A percentile compares a stretch with the other conserved stretches of the same genome.
Conservation (phyloP, 2,888 invertebrate genomes). For the Strigamia transsilvanica region DNA sequence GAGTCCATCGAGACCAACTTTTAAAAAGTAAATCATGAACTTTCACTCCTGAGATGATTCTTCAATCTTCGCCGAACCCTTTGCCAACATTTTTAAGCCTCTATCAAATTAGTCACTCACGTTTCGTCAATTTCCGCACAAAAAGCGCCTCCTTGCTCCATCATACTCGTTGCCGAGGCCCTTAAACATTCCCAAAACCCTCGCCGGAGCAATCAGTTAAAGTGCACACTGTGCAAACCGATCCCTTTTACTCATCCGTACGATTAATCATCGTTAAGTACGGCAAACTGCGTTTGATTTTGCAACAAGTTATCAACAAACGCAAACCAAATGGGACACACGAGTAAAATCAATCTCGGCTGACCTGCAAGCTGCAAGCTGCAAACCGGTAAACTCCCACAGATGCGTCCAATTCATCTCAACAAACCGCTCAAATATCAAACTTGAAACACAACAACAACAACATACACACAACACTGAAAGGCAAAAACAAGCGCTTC, state of each 20-base stretch:
- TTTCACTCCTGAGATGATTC: conserved; percentile 14
- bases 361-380: conserved; percentile 11
- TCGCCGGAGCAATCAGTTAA: conserved; percentile 34
- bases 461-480: too few relatives aligned
- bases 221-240: conserved; percentile 28
- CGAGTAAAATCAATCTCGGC: conserved; percentile 34
- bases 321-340: conserved; percentile 43
- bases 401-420: conserved; percentile 17
- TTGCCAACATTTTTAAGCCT: background rate
- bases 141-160: background rate
- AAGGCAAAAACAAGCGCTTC: background rate
- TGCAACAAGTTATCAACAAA: conserved; percentile 49
- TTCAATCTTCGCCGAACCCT: conserved; percentile 3
- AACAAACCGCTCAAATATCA: background rate
- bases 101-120: conserved; percentile 6
- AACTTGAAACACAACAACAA: background rate
- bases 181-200: conserved; percentile 5
- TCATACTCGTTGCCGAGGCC: background rate
- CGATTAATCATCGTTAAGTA: conserved; percentile 45
- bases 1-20: conserved; percentile 40
- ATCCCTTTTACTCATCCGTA: conserved; percentile 40
- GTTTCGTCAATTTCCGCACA: background rate
- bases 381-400: background rate
- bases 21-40: conserved; percentile 45
- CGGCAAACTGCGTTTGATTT: conserved; percentile 35